Base-by-base conservation (phyloP, 2,113 vertebrate species). In the Microtus oregoni region DNA sequence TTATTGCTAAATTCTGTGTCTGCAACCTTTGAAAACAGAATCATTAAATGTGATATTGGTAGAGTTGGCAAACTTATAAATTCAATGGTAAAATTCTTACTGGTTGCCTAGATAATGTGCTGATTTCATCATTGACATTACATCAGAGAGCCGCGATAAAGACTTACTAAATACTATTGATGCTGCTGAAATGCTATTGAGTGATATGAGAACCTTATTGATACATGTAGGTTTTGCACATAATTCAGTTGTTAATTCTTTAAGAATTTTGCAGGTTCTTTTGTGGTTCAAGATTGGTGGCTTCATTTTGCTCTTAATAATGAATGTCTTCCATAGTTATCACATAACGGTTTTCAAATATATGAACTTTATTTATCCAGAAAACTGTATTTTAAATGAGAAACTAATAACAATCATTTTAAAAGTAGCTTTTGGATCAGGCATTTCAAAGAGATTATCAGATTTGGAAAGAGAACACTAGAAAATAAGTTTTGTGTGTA, bases 401-500 rank as follows among this genome's bases (percentile, higher is more conserved):
- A 8, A 88, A 73, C 55, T 47, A 28, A n/a, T 73, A 13, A 35
- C 3, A 47, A 55, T 77, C 20, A 88, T 35, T 92, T 90, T 89
- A 17, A 35, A 78, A 76, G 41, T 88, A 83, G 26, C 32, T 95
- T 95, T 90, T 86, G 55, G 65, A 90, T 89, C 35, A 82, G 14
- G 5, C 75, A 11, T 73, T 94, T 97, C 55, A 92, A 90, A 67
- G 14, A 83, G 61, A 77, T 1, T 52, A 50, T 86, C 50, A 73
- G 2, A 78, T 68, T 86, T 92, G 58, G 20, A 65, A 93, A 58
- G 65, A 96, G 32, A 88, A 11, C 12, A 73, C 55, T 92, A 52
- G 75, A 91, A 90, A 44, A 24, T 72, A 28, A 77, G 77, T 86
- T 89, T 13, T 86, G 4, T 81, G 70, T 87, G 2, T 70, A 55